Conservation (phyloP, 2,797 vertebrate genomes). For the Phrynocephalus guinanensis region DNA sequence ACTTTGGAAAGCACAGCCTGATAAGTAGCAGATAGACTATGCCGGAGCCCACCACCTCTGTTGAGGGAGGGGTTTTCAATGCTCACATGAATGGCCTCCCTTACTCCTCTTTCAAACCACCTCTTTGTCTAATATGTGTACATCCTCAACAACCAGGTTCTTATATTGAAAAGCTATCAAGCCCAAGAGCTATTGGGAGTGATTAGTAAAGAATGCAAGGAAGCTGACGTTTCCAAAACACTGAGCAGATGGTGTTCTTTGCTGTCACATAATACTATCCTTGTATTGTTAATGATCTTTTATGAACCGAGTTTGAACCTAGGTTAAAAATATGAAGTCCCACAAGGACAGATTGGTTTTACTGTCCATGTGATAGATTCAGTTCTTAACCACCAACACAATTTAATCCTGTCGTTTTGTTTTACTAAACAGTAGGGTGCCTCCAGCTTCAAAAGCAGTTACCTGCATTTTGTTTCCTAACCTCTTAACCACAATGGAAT, state of each 20-base stretch:
- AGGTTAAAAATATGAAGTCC: neutral
- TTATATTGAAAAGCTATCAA: neutral
- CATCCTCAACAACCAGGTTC: too few relatives aligned
- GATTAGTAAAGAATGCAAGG: neutral
- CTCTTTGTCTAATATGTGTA: too few relatives aligned
- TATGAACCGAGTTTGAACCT: neutral
- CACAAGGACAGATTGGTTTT: neutral
- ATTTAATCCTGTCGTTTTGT: slow-evolving; percentile 25
- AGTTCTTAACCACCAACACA: rapidly evolving
- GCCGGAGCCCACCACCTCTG: too few relatives aligned
- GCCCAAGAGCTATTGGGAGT: neutral
- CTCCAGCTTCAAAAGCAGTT: slow-evolving; percentile 53
- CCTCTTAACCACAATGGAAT: slow-evolving; percentile 74
- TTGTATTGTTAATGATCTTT: neutral
- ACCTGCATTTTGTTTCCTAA: slow-evolving; percentile 74
- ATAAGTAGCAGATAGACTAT: too few relatives aligned
- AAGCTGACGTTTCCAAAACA: neutral
- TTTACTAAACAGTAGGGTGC: slow-evolving; percentile 39
- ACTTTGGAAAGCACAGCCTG: too few relatives aligned
- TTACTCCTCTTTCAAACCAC: too few relatives aligned
- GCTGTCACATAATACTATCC: rapidly evolving
- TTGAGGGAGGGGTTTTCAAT: too few relatives aligned
- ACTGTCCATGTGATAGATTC: slow-evolving; percentile 3
- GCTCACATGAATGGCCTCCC: too few relatives aligned
- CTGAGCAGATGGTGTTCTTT: rapidly evolving